Conservation (phyloP, 2,888 invertebrate genomes). For the Andrena trimmerana region DNA sequence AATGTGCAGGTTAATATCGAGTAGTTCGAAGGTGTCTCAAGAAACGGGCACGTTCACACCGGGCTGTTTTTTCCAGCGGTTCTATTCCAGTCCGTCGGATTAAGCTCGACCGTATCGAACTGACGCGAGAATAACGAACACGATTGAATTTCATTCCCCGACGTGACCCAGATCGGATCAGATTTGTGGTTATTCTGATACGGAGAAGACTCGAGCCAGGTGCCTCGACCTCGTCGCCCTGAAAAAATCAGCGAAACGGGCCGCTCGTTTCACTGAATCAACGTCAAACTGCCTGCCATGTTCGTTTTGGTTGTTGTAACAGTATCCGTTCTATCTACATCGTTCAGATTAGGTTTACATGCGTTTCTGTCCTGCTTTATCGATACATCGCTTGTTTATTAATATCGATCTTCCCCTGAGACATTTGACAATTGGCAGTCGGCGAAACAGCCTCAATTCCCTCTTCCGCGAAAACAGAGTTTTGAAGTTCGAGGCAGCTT, state of each 20-base stretch:
- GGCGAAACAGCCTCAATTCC: background rate
- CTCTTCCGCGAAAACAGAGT: too few species aligned
- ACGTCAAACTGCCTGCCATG: background rate
- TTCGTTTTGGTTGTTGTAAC: background rate
- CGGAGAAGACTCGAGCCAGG: slow-evolving; percentile 22
- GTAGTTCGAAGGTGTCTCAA: background rate
- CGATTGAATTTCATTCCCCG: slow-evolving; percentile 62
- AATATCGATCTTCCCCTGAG: too few species aligned
- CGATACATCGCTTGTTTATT: background rate
- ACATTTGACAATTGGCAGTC: background rate
- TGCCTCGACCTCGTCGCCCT: slow-evolving; percentile 30
- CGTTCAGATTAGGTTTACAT: slow-evolving; percentile 22
- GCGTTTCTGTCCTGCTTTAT: background rate
- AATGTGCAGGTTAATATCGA: background rate
- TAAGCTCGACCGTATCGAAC: slow-evolving; percentile 34
- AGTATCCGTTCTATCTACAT: background rate
- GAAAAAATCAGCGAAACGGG: slow-evolving; percentile 40
- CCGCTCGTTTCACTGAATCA: slow-evolving; percentile 7
- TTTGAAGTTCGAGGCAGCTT: too few species aligned
- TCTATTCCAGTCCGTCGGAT: slow-evolving; percentile 39
- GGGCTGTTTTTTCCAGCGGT: slow-evolving; percentile 1
- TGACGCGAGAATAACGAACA: slow-evolving; percentile 27
- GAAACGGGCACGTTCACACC: background rate
- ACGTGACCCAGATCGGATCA: slow-evolving; percentile 60
- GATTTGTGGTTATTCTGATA: slow-evolving; percentile 62